Percentiles rank a stretch among this genome's conserved stretches.
These are phyloP conservation scores for Lophochroa leadbeateri DNA, from an alignment of 2,113 vertebrate genomes.

Conservation along the genomic window DNA sequence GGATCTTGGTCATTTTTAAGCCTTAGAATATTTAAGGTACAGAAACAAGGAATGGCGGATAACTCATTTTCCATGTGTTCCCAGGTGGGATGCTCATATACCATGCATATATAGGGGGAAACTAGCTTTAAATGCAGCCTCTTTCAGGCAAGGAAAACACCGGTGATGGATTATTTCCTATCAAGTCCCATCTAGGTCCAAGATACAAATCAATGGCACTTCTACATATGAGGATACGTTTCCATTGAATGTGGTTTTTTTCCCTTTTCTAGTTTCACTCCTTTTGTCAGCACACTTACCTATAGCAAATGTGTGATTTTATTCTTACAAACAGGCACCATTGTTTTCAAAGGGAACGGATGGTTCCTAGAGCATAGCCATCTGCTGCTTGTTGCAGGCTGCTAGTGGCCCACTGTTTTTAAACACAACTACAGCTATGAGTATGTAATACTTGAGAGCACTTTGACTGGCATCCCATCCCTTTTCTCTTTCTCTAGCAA, in stretches of 20 bases:
- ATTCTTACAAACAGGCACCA: neutral
- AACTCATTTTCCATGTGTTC: neutral
- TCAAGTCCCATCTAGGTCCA: neutral
- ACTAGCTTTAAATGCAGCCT: neutral
- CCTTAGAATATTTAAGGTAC: neutral
- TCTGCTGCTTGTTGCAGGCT: neutral
- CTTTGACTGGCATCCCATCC: neutral
- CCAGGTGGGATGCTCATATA: too few relatives aligned
- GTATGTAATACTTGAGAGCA: neutral
- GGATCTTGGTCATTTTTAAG: neutral
- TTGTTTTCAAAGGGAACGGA: neutral
- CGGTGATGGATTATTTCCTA: slow-evolving; percentile 20
- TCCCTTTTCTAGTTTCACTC: neutral
- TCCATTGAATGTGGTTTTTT: neutral
- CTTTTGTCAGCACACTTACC: neutral
- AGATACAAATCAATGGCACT: slow-evolving; percentile 10
- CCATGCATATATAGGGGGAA: neutral
- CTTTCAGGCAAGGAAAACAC: slow-evolving; percentile 13
- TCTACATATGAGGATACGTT: neutral
- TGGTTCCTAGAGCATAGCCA: neutral
- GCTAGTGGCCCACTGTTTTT: neutral
- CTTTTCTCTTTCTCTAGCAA: neutral
- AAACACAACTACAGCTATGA: neutral
- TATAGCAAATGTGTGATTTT: neutral
- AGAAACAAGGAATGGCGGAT: slow-evolving; percentile 1